Conservation (phyloP, 2,113 vertebrate species). For the Strix uralensis region DNA sequence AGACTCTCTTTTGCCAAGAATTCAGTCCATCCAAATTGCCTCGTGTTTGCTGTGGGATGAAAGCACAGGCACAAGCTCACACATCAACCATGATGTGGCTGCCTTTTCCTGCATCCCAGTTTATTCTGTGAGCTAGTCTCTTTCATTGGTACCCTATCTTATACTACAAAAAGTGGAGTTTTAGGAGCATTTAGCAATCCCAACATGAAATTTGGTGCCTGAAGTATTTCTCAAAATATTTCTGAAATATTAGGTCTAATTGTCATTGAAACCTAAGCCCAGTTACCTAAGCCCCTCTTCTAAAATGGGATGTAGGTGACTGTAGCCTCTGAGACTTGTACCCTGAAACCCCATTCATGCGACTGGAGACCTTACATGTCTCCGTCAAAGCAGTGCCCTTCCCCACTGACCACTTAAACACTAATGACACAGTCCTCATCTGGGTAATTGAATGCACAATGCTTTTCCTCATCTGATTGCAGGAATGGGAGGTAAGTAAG, state of each 20-base stretch:
- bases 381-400: not conserved
- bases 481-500: not conserved
- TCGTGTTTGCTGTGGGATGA: not conserved
- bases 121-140: not conserved
- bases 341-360: not conserved
- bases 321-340: not conserved
- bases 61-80: not conserved
- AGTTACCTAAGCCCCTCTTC: not conserved
- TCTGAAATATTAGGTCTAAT: not conserved
- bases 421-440: not conserved
- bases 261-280: not conserved
- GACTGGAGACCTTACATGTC: not conserved
- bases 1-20: not conserved
- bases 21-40: not conserved
- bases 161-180: not conserved
- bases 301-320: not conserved
- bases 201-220: not conserved
- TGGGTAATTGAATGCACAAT: not conserved
- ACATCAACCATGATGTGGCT: not conserved
- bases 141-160: not conserved
- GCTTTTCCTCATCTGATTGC: not conserved
- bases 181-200: not conserved
- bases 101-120: not conserved
- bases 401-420: not conserved
- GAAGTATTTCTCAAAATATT: not conserved